Conservation (phyloP, 2,888 invertebrate genomes). For the Coenonympha glycerion region DNA sequence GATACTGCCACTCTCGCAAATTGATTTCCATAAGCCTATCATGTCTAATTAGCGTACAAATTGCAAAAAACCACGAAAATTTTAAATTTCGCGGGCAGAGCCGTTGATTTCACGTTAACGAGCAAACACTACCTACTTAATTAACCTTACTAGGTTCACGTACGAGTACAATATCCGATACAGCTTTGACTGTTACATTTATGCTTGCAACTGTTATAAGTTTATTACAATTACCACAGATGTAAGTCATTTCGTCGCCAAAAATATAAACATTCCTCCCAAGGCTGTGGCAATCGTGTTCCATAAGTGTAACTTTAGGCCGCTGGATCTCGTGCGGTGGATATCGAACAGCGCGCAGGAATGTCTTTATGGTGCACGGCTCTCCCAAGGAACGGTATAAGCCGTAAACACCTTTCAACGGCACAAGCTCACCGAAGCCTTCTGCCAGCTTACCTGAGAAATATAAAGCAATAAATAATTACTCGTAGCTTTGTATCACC, state of each 20-base stretch:
- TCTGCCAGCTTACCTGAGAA: constrained; percentile 47
- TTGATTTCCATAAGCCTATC: too few species aligned
- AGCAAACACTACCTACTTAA: too few species aligned
- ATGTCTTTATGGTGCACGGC: constrained; percentile 59
- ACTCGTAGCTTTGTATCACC: too few species aligned
- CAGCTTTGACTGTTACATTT: too few species aligned
- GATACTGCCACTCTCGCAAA: too few species aligned
- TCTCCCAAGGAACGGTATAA: constrained; percentile 65
- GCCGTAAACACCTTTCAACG: constrained; percentile 59
- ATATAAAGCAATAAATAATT: background rate
- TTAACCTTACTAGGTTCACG: too few species aligned
- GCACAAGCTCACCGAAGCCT: constrained; percentile 53
- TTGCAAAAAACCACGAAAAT: too few species aligned
- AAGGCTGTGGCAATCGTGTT: constrained; percentile 37
- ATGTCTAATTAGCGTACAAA: too few species aligned
- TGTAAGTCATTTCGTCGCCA: constrained; percentile 53
- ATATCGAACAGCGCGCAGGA: constrained; percentile 49
- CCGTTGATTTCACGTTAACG: too few species aligned
- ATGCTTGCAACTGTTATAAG: too few species aligned
- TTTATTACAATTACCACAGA: constrained; percentile 40
- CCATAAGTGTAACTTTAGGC: constrained; percentile 36
- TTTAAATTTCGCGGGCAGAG: too few species aligned
- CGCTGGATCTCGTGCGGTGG: constrained; percentile 39
- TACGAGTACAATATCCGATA: too few species aligned
- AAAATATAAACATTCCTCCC: constrained; percentile 55